Percentiles rank a stretch among this genome's conserved stretches.
These are phyloP conservation scores for Hirundichthys speculiger DNA, from an alignment of 2,113 vertebrate genomes.

Conservation along the genomic window DNA sequence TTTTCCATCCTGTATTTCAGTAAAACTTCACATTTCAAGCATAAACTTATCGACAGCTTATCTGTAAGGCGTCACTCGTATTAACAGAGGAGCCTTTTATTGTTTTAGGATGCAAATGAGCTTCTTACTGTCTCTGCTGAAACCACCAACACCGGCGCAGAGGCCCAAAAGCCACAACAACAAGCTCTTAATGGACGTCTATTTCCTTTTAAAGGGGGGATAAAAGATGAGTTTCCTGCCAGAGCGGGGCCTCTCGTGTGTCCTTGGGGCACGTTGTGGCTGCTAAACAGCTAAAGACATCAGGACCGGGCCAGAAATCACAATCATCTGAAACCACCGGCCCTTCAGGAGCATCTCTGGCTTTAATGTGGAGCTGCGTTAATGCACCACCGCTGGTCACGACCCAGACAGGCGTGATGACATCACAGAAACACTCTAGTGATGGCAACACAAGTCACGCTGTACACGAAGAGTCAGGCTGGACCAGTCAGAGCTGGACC, in stretches of 20 bases:
- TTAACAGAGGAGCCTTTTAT: neutral
- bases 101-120: too few relatives aligned
- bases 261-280: constrained; percentile 48
- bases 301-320: constrained; percentile 45
- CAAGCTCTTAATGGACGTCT: constrained; percentile 35
- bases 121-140: neutral
- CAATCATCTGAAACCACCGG: constrained; percentile 52
- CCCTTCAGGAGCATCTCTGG: constrained; percentile 5
- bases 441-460: too few relatives aligned
- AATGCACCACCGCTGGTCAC: too few relatives aligned
- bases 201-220: constrained; percentile 47
- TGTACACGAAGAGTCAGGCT: too few relatives aligned
- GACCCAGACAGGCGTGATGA: too few relatives aligned
- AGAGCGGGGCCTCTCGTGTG: constrained; percentile 15
- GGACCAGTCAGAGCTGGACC: too few relatives aligned
- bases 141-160: neutral
- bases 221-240: constrained; percentile 52
- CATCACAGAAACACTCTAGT: too few relatives aligned
- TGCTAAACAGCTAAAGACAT: constrained; percentile 56
- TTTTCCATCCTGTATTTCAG: too few relatives aligned
- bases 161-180: constrained; percentile 21
- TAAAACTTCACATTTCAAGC: too few relatives aligned
- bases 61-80: too few relatives aligned
- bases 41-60: too few relatives aligned
- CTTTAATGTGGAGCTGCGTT: constrained; percentile 9